Evolutionary conservation across 1,140 invertebrate genomes (phyloP), one percentile per base, ranked within the genome.

Genomic region (Zaprionus gabonicus): DNA sequence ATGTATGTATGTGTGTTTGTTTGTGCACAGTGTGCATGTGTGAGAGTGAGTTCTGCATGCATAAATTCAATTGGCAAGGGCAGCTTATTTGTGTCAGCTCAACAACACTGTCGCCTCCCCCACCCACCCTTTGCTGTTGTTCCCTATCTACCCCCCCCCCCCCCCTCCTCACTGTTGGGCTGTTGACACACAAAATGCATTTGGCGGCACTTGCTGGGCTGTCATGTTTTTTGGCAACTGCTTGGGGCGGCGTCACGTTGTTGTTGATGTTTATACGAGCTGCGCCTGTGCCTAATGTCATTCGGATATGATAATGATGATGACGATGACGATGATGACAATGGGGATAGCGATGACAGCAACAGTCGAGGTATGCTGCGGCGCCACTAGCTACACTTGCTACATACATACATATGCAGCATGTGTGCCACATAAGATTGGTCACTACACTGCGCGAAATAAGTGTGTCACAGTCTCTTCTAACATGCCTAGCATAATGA

Each of bases 211-310:
- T 58, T 28, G 25, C 34, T 41, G 28, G 51, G 55, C 38, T 23
- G 20, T 49, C 41, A 46, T 76, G 44, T 65, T 67, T 67, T 76
- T 76, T 71, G 69, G 63, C 63, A 76, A 65, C 41, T 25, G 57
- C 31, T 34, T 59, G 17, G 44, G 41, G 31, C 1, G 58, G 56
- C 2, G 34, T 34, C 31, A 34, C 27, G 25, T 17, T 17, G 15
- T 44, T 51, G 74, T 36, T 71, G 74, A 76, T 66, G 51, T 67
- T 72, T 77, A 72, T 77, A 77, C 57, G 63, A 67, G 56, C 63
- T 76, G 69, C 17, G 46, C 46, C 46, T 51, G 46, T 44, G 59
- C 49, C 63, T 72, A 76, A 72, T 76, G 69, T 64, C 56, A 67
- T 60, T 65, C 69, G 68, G 60, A 76, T 36, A 58, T 59, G 44